phyloP scores from a whole-genome alignment of 2,797 vertebrate genomes.

The Oryzias sinensis region DNA sequence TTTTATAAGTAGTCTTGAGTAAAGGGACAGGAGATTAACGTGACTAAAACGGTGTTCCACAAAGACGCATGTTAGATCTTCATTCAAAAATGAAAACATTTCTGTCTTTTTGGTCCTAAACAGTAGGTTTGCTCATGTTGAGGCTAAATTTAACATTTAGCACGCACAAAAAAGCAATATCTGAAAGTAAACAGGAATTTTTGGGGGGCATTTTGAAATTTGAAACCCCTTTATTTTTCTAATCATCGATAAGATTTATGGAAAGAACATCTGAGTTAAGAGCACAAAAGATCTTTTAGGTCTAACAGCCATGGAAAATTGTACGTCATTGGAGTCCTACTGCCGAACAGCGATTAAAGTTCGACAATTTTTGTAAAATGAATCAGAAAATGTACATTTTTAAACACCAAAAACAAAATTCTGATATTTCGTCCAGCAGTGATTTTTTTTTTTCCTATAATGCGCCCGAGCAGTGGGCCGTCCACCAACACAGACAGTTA shows the following conservation, averaged over 20 bases:
- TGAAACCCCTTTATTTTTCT: slow-evolving; percentile 1
- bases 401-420: slow-evolving; percentile 11
- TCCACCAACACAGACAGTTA: slow-evolving; percentile 20
- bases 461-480: slow-evolving; percentile 2
- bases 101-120: slow-evolving; percentile 3
- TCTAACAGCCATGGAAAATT: no score
- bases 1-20: no score
- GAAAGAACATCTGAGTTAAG: neutral
- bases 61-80: slow-evolving; percentile 17
- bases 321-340: no score
- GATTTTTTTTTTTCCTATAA: neutral
- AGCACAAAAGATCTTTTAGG: no score
- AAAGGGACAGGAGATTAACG: no score
- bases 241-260: slow-evolving; percentile 13
- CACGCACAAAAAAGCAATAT: neutral
- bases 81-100: slow-evolving; percentile 44
- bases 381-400: slow-evolving; percentile 30
- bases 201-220: slow-evolving; percentile 1
- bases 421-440: slow-evolving; percentile 3
- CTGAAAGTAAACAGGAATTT: neutral
- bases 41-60: slow-evolving; percentile 2
- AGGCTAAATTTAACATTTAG: slow-evolving; percentile 1
- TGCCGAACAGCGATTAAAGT: slow-evolving; percentile 3
- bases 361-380: slow-evolving; percentile 27
- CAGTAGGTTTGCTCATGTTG: slow-evolving; percentile 1